A percentile compares a stretch with the other conserved stretches of the same genome.
phyloP scores from a whole-genome alignment of 1,140 invertebrate species.

The Helicoverpa zea region DNA sequence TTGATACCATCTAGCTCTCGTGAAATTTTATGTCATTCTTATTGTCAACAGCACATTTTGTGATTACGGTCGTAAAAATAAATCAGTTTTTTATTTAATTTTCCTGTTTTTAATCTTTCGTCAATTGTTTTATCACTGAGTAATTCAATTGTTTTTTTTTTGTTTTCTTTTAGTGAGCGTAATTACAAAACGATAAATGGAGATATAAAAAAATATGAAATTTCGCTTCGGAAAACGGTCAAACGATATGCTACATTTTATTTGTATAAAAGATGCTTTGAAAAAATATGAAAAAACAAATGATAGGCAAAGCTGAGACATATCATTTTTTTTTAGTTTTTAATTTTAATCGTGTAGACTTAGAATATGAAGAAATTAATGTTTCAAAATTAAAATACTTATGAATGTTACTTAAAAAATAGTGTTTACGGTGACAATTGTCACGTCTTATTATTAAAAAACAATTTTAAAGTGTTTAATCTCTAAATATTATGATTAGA shows the following conservation, averaged over 20 bases:
- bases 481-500: conserved; percentile 66
- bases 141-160: neutral
- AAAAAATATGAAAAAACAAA: conserved; percentile 64
- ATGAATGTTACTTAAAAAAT: conserved; percentile 70
- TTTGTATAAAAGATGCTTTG: conserved; percentile 60
- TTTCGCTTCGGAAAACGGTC: conserved; percentile 65
- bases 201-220: conserved; percentile 38
- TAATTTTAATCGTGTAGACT: conserved; percentile 62
- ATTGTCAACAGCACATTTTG: conserved; percentile 13
- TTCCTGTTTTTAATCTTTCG: neutral
- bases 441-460: conserved; percentile 61
- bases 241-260: conserved; percentile 68
- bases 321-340: conserved; percentile 61
- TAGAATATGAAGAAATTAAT: conserved; percentile 63
- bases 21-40: conserved; percentile 13
- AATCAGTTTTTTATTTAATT: neutral
- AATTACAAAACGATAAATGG: conserved; percentile 51
- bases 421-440: conserved; percentile 49
- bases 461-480: conserved; percentile 72
- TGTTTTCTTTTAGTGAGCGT: conserved; percentile 26
- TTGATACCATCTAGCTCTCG: conserved; percentile 2
- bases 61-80: conserved; percentile 28
- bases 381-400: conserved; percentile 71
- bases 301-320: conserved; percentile 56
- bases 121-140: neutral